Evolutionary conservation across 2,888 invertebrate genomes (phyloP), one percentile per base, ranked within the genome.

Genomic region (Hypercompe scribonia): DNA sequence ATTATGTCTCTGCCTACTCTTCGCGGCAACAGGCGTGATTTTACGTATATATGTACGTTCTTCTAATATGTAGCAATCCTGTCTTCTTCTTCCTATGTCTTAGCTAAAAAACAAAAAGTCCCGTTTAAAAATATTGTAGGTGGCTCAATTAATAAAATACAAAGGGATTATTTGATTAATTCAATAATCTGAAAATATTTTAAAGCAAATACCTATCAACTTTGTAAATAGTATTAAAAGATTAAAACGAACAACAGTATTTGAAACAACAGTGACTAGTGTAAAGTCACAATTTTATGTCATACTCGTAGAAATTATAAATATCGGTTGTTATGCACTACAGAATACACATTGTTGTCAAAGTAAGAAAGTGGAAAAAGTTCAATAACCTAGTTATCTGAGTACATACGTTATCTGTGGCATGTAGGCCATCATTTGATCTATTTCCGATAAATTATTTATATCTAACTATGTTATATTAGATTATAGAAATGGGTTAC

Each of bases 371-470:
- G 65, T 68, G 65, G 70, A 70, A 80, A 78, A 79, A 74, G 76
- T 81, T 77, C 73, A 82, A 81, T 79, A 81, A 83, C 79, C 77
- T 46, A 76, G 58, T 61, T 72, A 46, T 50, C 46, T 34, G 46
- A n/a, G 21, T 58, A 31, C 64, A n/a, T 63, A 72, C 64, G 42
- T 68, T 71, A 68, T 68, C 64, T 71, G 5, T 65, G 36, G 15
- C 71, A 74, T 68, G 71, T 74, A 67, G 68, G 71, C 68, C 64
- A 71, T 68, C 74, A 21, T 61, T n/a, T 21, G 54, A 50, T 61
- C 11, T 28, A 31, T 61, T 61, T 61, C 28, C 58, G 28, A 61
- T 28, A 61, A 61, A 61, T 28, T 31, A 54, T 15, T 18, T 18
- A 31, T 61, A 61, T 61, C 58, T 61, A 31, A 61, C 28, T 61